Evolutionary conservation across 2,888 invertebrate species (phyloP).

Genomic region (Mallateleia sp.): DNA sequence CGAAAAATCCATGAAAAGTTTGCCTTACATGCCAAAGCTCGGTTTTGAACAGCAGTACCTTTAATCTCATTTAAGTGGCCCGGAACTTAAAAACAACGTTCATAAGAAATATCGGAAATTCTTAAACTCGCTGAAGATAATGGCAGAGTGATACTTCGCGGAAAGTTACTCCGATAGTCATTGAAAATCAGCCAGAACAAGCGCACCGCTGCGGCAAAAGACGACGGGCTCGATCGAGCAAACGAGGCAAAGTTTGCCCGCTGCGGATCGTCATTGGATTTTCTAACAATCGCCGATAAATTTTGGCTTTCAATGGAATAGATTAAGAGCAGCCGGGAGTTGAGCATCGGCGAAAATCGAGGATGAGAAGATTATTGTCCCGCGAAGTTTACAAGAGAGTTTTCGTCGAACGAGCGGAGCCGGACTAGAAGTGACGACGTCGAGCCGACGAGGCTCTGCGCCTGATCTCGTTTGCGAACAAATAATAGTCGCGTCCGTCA

Average conservation of each 20-base stretch:
- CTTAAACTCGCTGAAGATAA: too few species aligned
- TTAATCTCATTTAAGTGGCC: too few species aligned
- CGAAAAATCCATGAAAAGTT: conserved; percentile 47
- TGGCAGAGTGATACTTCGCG: too few species aligned
- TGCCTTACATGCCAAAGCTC: conserved; percentile 40
- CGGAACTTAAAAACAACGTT: too few species aligned
- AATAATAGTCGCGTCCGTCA: conserved; percentile 86
- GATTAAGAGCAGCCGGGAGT: conserved; percentile 72
- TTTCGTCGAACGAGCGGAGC: conserved; percentile 62
- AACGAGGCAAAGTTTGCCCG: conserved; percentile 76
- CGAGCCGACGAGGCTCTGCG: conserved; percentile 61
- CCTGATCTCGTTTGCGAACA: conserved; percentile 79
- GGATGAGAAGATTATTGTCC: conserved; percentile 76
- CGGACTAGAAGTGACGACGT: conserved; percentile 74
- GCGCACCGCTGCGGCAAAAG: conserved; percentile 58
- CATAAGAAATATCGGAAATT: too few species aligned
- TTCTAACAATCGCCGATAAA: conserved; percentile 76
- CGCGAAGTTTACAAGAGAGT: conserved; percentile 66
- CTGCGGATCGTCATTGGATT: conserved; percentile 75
- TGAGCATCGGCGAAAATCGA: conserved; percentile 70
- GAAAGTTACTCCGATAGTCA: too few species aligned
- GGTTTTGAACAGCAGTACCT: too few species aligned
- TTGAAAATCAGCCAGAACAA: too few species aligned
- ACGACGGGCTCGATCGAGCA: conserved; percentile 67
- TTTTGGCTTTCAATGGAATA: conserved; percentile 77